Evolutionary conservation across 92 coral and sea anemone species (phyloP).

Genomic region (Muricea muricata): DNA sequence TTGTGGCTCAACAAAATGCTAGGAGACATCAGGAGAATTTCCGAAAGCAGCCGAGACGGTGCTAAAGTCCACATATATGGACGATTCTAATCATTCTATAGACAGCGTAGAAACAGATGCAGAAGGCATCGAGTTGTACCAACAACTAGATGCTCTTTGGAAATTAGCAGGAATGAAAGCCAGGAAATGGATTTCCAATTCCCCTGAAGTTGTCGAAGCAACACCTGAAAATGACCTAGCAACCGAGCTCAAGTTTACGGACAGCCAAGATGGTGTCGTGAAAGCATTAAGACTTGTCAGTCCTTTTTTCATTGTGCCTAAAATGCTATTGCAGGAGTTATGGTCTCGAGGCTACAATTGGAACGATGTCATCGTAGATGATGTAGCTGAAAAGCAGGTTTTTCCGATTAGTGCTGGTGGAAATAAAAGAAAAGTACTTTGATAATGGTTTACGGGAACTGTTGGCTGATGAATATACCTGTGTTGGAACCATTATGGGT

Average conservation of each 20-base stretch:
- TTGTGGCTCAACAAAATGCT: constrained; percentile 5
- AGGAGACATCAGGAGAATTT: background rate
- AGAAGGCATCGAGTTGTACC: constrained; percentile 51
- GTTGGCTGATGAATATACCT: too few species aligned
- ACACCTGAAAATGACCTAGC: constrained; percentile 65
- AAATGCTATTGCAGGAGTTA: too few species aligned
- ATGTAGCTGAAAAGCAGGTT: too few species aligned
- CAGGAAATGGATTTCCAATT: constrained; percentile 62
- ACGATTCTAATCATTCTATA: too few species aligned
- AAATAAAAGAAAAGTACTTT: too few species aligned
- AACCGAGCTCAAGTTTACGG: constrained; percentile 47
- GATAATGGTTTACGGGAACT: too few species aligned
- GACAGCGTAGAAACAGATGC: constrained; percentile 48
- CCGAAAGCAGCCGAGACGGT: background rate
- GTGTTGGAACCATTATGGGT: too few species aligned
- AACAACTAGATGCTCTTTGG: constrained; percentile 37
- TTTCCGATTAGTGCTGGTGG: too few species aligned
- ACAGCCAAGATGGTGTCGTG: background rate
- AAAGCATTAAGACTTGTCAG: too few species aligned
- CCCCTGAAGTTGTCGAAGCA: constrained; percentile 43
- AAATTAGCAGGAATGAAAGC: constrained; percentile 61
- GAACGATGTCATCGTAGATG: too few species aligned
- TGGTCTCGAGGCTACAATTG: too few species aligned
- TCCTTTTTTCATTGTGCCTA: too few species aligned
- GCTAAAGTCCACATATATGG: constrained; percentile 62